Base-by-base conservation (phyloP, 23 tunicate species). In the Botrylloides violaceus region DNA sequence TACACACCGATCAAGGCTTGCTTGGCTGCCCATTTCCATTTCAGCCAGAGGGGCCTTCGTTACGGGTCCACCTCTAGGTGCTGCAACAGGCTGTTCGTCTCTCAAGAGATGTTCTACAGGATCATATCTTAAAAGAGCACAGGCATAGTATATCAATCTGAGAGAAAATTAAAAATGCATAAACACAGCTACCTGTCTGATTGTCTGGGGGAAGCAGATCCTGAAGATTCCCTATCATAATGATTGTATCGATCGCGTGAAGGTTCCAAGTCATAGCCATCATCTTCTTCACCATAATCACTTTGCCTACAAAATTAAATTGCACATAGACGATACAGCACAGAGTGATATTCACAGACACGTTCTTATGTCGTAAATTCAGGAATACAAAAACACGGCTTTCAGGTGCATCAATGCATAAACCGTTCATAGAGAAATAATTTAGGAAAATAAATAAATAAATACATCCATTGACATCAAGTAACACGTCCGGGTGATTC, bases 11-110 rank as follows among this genome's bases (percentile, higher is more conserved):
- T 90, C 97, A 18, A 90, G 43, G 59, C 90, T 90, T 4, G 76
- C 97, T 38, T 81, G 59, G 53, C 97, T 90, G n/a, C 90, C 97
- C 18, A 80, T 55, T 70, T 90, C 97, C 62, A 78, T 82, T 34
- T 34, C 62, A 2, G 97, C 97, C 18, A 83, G 79, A 20, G 97
- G 97, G 6, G 97, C 97, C 18, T 88, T 34, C 48, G 73, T 77
- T 30, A 12, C 58, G 26, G 66, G 36, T 18, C 65, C 20, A 6
- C 27, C 36, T 58, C 92, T 65, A 5, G 92, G 92, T 3, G 92
- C 92, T n/a, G 92, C 92, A 3, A 73, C 53, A 7, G 92, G 92
- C 71, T 71, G 39, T 32, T 73, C 79, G 37, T 68, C 37, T 28
- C 58, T 39, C 1, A 65, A 20, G 43, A 68, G 29, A 1, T 68